Base-by-base conservation (phyloP, 2,113 vertebrate genomes). In the Loxodonta africana region DNA sequence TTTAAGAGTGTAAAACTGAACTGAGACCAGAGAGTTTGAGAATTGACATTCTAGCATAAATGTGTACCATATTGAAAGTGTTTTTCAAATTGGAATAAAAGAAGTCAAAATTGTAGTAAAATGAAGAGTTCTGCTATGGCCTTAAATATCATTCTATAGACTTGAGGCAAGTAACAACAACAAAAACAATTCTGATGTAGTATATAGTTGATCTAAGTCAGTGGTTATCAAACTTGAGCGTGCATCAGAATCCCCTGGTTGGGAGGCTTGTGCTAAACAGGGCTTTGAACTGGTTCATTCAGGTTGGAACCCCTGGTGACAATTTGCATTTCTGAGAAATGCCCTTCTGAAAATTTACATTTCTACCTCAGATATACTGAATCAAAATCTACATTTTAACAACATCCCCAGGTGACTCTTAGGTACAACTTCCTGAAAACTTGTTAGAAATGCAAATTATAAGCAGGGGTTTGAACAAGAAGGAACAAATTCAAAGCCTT, bases 191-290 rank as follows among this genome's bases (percentile, higher is more conserved):
- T 2, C 26, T 14, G 17, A 3, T 28, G 15, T 23, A 53, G 18
- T 1, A 2, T 0, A 9, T 0, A 48, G 82, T 21, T 67, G 53
- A 25, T 18, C 7, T 25, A 18, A 71, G 71, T 62, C 0, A 7
- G 25, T 0, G 17, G 41, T 6, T 30, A 41, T 71, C 46, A 62
- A 17, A 30, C 41, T 28, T 15, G 33, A 51, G 9, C 0, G 6
- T 1, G 6, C n/a, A 25, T 20, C 57, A 2, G 44, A 21, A 41
- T 11, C 46, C 25, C 44, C 78, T 25, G 57, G 18, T 15, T 25
- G n/a, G 20, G 28, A 21, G 41, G 23, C 6, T 81, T 25, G 10
- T 28, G 6, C 15, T n/a, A 48, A 48, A 1, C 48, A 48, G 48
- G 48, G 48, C 48, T 48, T 48, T 48, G 48, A 48, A 48, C 48